A percentile compares a stretch with the other conserved stretches of the same genome.
Evolutionary conservation across 2,113 vertebrate species (phyloP).

Genomic region (Corythoichthys intestinalis): DNA sequence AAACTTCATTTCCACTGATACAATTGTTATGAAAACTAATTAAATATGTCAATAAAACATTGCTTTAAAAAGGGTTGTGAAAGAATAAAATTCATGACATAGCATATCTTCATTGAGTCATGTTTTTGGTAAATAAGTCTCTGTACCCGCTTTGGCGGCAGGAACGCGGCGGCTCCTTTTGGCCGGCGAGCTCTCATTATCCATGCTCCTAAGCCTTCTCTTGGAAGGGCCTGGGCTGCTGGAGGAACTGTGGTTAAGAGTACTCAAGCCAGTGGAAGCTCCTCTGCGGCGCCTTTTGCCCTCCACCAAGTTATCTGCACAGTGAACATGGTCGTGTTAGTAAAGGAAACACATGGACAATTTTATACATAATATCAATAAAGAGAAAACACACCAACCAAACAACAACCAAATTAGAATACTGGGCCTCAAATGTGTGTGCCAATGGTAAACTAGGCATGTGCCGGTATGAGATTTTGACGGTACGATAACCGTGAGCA

Average conservation of each 20-base stretch:
- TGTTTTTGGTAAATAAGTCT: conserved; percentile 1
- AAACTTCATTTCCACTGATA: not conserved
- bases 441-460: not conserved
- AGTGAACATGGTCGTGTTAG: not conserved
- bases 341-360: not conserved
- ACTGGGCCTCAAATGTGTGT: not conserved
- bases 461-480: no score
- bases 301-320: conserved; percentile 92
- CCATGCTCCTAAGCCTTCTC: conserved; percentile 79
- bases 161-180: conserved; percentile 86
- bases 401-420: no score
- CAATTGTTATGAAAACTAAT: not conserved
- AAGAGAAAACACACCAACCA: not conserved
- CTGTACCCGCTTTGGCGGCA: conserved; percentile 75
- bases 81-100: not conserved
- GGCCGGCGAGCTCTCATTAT: conserved; percentile 78
- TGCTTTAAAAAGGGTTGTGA: not conserved
- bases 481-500: no score
- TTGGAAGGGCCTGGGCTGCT: conserved; percentile 79
- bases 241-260: conserved; percentile 69
- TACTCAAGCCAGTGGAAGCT: conserved; percentile 61
- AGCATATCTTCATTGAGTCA: not conserved
- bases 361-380: not conserved
- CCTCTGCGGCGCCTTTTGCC: conserved; percentile 87
- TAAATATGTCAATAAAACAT: not conserved